phyloP scores from a whole-genome alignment of 2,888 invertebrate species.

The Nephrotoma guestfalica region DNA sequence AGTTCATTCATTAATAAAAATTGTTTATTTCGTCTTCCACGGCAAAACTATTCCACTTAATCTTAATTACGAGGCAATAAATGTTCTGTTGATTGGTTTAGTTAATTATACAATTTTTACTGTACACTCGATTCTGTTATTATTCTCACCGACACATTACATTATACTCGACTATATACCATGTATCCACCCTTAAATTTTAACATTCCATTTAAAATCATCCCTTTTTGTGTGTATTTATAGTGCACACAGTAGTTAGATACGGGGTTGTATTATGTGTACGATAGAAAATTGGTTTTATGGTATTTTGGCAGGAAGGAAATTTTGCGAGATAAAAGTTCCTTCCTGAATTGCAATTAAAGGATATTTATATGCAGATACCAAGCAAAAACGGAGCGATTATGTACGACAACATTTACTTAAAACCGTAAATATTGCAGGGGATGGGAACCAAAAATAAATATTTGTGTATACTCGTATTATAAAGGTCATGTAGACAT shows the following conservation, averaged over 20 bases:
- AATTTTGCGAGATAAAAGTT: neutral
- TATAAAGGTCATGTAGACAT: neutral
- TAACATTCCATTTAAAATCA: neutral
- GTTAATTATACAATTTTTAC: neutral
- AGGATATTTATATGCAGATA: neutral
- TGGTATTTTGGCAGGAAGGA: neutral
- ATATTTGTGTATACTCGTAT: neutral
- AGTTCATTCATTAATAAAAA: neutral
- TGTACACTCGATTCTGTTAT: neutral
- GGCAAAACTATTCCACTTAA: conserved; percentile 3
- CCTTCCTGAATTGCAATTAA: neutral
- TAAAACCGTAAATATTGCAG: neutral
- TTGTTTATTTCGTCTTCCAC: neutral
- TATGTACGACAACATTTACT: neutral
- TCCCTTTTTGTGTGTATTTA: neutral
- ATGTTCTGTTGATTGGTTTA: conserved; percentile 3
- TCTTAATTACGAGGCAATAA: conserved; percentile 5
- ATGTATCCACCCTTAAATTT: neutral
- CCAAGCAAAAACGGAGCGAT: neutral
- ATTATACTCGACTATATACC: neutral
- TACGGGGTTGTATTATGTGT: neutral
- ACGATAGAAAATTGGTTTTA: neutral
- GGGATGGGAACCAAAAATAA: neutral
- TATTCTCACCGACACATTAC: conserved; percentile 3
- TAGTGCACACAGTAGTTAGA: neutral